Evolutionary conservation across 1,140 invertebrate genomes (phyloP).

Genomic region (Trichogramma pretiosum): DNA sequence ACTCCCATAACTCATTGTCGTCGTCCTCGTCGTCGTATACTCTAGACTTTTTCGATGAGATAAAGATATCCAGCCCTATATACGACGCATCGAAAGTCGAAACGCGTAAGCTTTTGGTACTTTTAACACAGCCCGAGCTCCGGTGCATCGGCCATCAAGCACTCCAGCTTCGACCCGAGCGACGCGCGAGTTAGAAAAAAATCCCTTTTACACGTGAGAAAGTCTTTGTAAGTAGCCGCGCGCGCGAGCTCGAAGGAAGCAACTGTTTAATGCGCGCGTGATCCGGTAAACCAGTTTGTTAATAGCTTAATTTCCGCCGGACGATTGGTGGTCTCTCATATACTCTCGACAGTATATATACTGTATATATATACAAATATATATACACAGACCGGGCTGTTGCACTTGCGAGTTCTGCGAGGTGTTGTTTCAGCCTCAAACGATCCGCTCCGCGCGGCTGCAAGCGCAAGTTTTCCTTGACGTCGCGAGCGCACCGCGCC

Average conservation of each 20-base stretch:
- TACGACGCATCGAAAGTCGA: not conserved
- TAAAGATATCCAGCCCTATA: too few species aligned
- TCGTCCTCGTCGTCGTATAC: too few species aligned
- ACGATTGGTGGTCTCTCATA: not conserved
- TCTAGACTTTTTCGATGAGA: too few species aligned
- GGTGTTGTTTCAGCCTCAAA: too few species aligned
- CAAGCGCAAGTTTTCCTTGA: too few species aligned
- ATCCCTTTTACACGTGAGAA: slow-evolving; percentile 7
- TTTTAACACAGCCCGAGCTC: too few species aligned
- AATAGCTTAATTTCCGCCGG: slow-evolving; percentile 23
- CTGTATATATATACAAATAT: not conserved
- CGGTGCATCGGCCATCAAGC: too few species aligned
- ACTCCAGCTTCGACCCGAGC: too few species aligned
- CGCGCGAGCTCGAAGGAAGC: not conserved
- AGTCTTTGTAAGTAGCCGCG: slow-evolving; percentile 9
- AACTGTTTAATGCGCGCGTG: slow-evolving; percentile 5
- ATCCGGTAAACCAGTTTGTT: slow-evolving; percentile 19
- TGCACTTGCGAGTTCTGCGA: not conserved
- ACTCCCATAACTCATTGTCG: too few species aligned
- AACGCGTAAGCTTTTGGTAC: too few species aligned
- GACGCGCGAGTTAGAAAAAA: not conserved
- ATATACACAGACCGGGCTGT: not conserved
- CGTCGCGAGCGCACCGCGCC: too few species aligned
- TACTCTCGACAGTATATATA: not conserved
- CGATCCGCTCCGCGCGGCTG: too few species aligned